phyloP scores from a whole-genome alignment of 2,113 vertebrate species.

The Clinocottus analis region DNA sequence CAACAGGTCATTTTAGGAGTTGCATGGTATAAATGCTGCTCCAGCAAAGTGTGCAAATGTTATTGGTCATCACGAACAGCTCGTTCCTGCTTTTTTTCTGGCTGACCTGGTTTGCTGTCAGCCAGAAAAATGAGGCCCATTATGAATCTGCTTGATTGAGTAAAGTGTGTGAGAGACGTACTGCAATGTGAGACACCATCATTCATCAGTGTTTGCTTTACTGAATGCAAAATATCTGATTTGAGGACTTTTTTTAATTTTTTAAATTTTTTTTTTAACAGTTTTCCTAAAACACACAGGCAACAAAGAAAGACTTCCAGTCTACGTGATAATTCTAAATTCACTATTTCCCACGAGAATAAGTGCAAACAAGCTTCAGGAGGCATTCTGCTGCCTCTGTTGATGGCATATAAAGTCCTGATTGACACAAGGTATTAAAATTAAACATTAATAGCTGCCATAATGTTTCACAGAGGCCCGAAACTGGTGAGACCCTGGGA shows the following conservation, averaged over 20 bases:
- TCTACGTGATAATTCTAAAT: neutral
- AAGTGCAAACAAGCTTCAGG: slow-evolving; percentile 2
- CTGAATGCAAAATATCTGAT: neutral
- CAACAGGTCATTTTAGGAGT: neutral
- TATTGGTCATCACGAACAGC: slow-evolving; percentile 30
- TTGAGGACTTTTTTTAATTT: neutral
- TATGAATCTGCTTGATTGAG: slow-evolving; percentile 63
- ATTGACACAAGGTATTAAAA: slow-evolving; percentile 56
- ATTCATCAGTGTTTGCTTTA: neutral
- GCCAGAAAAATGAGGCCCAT: slow-evolving; percentile 52
- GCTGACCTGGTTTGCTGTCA: slow-evolving; percentile 75
- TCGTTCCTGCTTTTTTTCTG: slow-evolving; percentile 56
- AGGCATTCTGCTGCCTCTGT: neutral
- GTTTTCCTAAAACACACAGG: neutral
- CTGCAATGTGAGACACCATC: neutral
- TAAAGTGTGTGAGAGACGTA: slow-evolving; percentile 18
- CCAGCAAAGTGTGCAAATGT: slow-evolving; percentile 6
- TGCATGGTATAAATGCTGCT: neutral
- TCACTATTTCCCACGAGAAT: slow-evolving; percentile 54
- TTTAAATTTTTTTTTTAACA: neutral
- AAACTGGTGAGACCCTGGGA: slow-evolving; percentile 24
- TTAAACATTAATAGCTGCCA: slow-evolving; percentile 45
- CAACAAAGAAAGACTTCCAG: neutral
- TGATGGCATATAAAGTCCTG: slow-evolving; percentile 40
- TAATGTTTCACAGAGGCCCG: slow-evolving; percentile 41